Base-by-base conservation (phyloP, 2,113 vertebrate genomes). In the Electrona antarctica region DNA sequence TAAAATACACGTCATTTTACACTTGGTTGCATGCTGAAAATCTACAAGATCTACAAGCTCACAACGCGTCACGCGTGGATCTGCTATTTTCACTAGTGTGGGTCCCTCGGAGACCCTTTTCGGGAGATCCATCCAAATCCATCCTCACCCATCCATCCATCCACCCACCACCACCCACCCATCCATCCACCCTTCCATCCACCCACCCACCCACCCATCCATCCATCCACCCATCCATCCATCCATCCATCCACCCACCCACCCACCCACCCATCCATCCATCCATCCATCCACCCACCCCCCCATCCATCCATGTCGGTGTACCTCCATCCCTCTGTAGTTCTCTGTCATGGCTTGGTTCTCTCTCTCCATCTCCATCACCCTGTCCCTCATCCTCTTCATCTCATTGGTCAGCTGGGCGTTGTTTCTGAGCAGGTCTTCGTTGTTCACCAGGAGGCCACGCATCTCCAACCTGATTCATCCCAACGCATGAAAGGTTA, bases 361-460 rank as follows among this genome's bases (percentile, higher is more conserved):
- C 71, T 90, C 87, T 72, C 72, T 84, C 15, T 93, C 90, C 69
- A 93, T 78, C 77, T 94, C 92, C 0, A 91, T 15, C 67, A 92
- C 87, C 55, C 79, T 80, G 63, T 92, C 92, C 28, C 88, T 82
- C 80, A 86, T 84, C 67, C 69, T 87, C 86, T 91, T 93, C 80
- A 90, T 33, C 67, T 94, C 93, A 0, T 85, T 77, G 85, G 62
- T 83, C 70, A 94, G 83, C 80, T 93, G 91, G 7, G 85, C 50
- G 80, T 93, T 94, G 58, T 82, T 83, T 33, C 92, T 87, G 60
- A 93, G 80, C 61, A 93, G 88, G 78, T 93, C 93, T 73, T 94
- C 93, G 0, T 92, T 94, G 77, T 91, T 92, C 79, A 94, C 93
- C 80, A 94, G 77, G 60, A 94, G 83, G 8, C 83, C 82, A 0